phyloP scores from a whole-genome alignment of 2,797 vertebrate genomes.

The Enteromius afrohamiltoni region DNA sequence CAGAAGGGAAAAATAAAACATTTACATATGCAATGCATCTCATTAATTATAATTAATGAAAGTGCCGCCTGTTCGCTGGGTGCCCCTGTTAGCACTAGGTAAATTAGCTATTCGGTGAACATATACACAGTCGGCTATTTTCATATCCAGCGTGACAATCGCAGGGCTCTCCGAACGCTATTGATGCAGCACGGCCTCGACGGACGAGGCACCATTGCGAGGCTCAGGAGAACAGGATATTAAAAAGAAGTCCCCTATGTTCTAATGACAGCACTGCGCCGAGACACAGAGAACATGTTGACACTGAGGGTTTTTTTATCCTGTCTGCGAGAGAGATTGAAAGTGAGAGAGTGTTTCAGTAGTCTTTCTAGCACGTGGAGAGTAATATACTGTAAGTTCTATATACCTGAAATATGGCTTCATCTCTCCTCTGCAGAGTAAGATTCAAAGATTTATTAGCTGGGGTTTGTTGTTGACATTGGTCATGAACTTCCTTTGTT shows the following conservation, averaged over 20 bases:
- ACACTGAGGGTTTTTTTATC: constrained; percentile 78
- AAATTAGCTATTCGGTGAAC: constrained; percentile 55
- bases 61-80: constrained; percentile 52
- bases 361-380: constrained; percentile 77
- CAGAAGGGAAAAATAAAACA: constrained; percentile 52
- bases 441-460: constrained; percentile 53
- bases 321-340: constrained; percentile 28
- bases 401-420: constrained; percentile 81
- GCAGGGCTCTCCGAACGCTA: constrained; percentile 40
- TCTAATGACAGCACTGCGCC: constrained; percentile 54
- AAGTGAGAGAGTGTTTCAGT: constrained; percentile 65
- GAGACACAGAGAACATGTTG: constrained; percentile 70
- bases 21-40: constrained; percentile 62
- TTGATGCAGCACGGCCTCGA: constrained; percentile 39
- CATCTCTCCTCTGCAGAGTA: constrained; percentile 56
- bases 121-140: constrained; percentile 45
- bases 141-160: constrained; percentile 55
- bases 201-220: constrained; percentile 10
- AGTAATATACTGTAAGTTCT: constrained; percentile 77
- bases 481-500: not conserved
- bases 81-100: constrained; percentile 48
- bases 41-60: constrained; percentile 64
- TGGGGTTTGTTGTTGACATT: constrained; percentile 36
- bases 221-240: constrained; percentile 56
- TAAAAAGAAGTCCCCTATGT: constrained; percentile 59